Percentiles rank a stretch among this genome's conserved stretches.
These are phyloP conservation scores for Engystomops pustulosus DNA, from an alignment of 2,113 vertebrate genomes.

Conservation along the genomic window DNA sequence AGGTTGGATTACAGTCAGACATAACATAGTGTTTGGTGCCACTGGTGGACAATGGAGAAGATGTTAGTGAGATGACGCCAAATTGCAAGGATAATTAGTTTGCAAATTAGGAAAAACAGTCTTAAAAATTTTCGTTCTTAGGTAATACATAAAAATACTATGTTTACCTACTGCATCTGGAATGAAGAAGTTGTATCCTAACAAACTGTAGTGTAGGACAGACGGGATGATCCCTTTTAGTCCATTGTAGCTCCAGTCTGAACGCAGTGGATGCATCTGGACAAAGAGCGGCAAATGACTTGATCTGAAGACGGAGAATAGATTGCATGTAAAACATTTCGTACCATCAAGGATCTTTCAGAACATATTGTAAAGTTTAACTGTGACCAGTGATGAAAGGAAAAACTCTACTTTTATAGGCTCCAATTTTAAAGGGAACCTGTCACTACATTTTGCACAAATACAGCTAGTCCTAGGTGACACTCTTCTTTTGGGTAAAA, in stretches of 20 bases:
- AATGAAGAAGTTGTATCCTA: conserved; percentile 93
- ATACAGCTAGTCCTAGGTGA: too few relatives aligned
- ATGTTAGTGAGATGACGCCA: neutral
- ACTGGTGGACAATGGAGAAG: neutral
- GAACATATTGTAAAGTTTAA: neutral
- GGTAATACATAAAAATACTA: conserved; percentile 14
- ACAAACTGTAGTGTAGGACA: conserved; percentile 85
- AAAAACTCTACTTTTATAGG: too few relatives aligned
- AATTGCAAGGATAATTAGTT: neutral
- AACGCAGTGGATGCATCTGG: conserved; percentile 77
- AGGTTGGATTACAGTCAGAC: neutral
- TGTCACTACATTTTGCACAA: too few relatives aligned
- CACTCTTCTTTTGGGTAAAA: too few relatives aligned
- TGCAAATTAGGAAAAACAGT: neutral
- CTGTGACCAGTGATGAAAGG: too few relatives aligned
- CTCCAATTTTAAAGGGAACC: too few relatives aligned
- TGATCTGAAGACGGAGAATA: conserved; percentile 70
- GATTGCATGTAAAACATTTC: neutral
- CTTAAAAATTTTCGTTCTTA: neutral
- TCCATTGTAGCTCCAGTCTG: conserved; percentile 83
- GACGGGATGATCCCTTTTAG: conserved; percentile 87
- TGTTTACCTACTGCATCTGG: conserved; percentile 87
- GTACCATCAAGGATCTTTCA: neutral
- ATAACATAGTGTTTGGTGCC: neutral
- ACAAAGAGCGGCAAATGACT: conserved; percentile 82